A percentile compares a stretch with the other conserved stretches of the same genome.
Evolutionary conservation across 2,113 vertebrate species (phyloP).

Genomic region (Melanotaenia duboulayi): DNA sequence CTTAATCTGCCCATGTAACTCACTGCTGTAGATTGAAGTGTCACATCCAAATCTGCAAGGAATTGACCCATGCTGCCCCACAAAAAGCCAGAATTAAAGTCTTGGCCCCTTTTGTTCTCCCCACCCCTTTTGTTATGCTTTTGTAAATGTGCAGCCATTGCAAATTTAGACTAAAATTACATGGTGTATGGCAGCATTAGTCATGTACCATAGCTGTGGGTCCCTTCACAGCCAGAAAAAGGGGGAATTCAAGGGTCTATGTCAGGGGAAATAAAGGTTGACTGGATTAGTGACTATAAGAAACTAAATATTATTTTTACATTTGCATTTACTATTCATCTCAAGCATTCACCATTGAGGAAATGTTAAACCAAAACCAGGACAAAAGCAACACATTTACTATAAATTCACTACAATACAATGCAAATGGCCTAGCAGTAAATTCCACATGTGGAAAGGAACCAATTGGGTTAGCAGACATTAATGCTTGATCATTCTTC

Average conservation of each 20-base stretch:
- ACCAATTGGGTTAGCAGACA: neutral
- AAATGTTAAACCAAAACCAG: neutral
- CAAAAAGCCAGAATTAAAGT: neutral
- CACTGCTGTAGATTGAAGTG: neutral
- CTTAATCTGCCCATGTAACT: conserved; percentile 53
- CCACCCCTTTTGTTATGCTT: conserved; percentile 8
- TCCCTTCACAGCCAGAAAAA: conserved; percentile 1
- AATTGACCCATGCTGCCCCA: conserved; percentile 17
- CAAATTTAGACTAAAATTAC: neutral
- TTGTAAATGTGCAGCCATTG: conserved; percentile 8
- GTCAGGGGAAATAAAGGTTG: conserved; percentile 5
- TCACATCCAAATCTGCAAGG: conserved; percentile 42
- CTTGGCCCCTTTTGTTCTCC: neutral
- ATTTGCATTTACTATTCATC: conserved; percentile 9
- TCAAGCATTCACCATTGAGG: neutral
- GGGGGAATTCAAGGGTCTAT: neutral
- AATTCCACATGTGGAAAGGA: neutral
- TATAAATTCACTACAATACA: neutral
- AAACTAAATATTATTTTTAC: neutral
- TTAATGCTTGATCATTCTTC: conserved; percentile 32
- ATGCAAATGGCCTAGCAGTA: neutral
- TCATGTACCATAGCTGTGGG: neutral
- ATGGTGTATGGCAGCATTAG: neutral
- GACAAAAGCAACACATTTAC: neutral
- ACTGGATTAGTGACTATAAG: neutral